Base-by-base conservation (phyloP, 2,888 invertebrate genomes). In the Chaitophorus viminalis region DNA sequence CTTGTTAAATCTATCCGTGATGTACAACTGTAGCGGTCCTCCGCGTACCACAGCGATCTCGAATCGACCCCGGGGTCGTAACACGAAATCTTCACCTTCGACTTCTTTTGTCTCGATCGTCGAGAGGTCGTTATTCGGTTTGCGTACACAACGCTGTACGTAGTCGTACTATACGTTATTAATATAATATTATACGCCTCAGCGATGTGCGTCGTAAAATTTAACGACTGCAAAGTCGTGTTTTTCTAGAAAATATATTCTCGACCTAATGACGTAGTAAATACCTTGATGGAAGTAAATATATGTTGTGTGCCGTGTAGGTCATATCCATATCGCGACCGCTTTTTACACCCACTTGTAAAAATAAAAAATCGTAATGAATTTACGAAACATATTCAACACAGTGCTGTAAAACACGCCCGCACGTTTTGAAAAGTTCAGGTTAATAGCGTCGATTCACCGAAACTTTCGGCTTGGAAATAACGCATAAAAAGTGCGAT, bases 151-250 rank as follows among this genome's bases (percentile, higher is more conserved):
- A n/a, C n/a, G n/a, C n/a, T n/a, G n/a, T n/a, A n/a, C n/a, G n/a
- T n/a, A n/a, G n/a, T n/a, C n/a, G n/a, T n/a, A n/a, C 21, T 25
- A 25, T 25, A 8, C 65, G 65, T 3, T 25, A 8, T 25, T n/a
- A n/a, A 65, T 1, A n/a, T 39, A 1, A n/a, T 5, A 4, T n/a
- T n/a, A 0, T n/a, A n/a, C 68, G n/a, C 68, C 68, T 8, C 68
- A 11, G 9, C 21, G 25, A 21, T 6, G 60, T 6, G 81, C 21
- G 39, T 68, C 81, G 25, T 81, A 81, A 81, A 81, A 81, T 81
- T 36, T 81, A 68, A 81, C 81, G 81, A 81, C 68, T 11, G 29
- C 11, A 2, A 79, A 65, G n/a, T 60, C 78, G 36, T n/a, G 60
- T 79, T 36, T 54, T 36, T 1, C 2, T 5, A 78, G 29, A 68